phyloP scores from a whole-genome alignment of 1,140 invertebrate species.

The Eulimnadia texana region DNA sequence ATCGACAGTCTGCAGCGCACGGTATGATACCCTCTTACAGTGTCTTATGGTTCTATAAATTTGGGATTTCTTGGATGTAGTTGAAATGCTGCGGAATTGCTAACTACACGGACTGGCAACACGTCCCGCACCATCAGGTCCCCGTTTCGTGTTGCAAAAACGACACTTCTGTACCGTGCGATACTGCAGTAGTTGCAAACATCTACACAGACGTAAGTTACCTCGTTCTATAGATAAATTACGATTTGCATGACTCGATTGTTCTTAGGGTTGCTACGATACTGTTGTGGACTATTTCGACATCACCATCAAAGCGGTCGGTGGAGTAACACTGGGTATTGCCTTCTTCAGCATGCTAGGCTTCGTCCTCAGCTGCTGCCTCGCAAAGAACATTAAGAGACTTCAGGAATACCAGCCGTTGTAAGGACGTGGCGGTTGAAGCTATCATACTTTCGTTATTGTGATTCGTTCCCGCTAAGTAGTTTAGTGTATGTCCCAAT shows the following conservation, averaged over 20 bases:
- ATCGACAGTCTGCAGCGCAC: conserved; percentile 56
- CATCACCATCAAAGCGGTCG: conserved; percentile 47
- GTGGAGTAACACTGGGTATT: conserved; percentile 49
- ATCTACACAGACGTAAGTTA: conserved; percentile 34
- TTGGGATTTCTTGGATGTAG: conserved; percentile 30
- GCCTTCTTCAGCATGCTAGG: conserved; percentile 57
- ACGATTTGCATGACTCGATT: not conserved
- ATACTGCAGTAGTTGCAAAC: conserved; percentile 37
- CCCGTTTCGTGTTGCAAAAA: conserved; percentile 53
- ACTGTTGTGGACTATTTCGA: conserved; percentile 51
- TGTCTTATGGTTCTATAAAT: not conserved
- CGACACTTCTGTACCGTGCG: conserved; percentile 30
- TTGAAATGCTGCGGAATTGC: conserved; percentile 62
- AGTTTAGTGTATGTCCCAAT: too few species aligned
- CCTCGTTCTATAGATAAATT: not conserved
- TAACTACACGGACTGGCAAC: conserved; percentile 52
- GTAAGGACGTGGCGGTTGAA: conserved; percentile 25
- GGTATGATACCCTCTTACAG: conserved; percentile 30
- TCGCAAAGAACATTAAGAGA: conserved; percentile 59
- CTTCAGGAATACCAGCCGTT: conserved; percentile 61
- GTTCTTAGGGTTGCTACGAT: conserved; percentile 55
- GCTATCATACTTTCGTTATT: too few species aligned
- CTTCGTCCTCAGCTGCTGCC: conserved; percentile 51
- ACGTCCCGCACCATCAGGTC: conserved; percentile 35
- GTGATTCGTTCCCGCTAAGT: too few species aligned